Evolutionary conservation across 1,140 invertebrate genomes (phyloP), one percentile per base, ranked within the genome.

Genomic region (Macrotrachela quadricornifera): DNA sequence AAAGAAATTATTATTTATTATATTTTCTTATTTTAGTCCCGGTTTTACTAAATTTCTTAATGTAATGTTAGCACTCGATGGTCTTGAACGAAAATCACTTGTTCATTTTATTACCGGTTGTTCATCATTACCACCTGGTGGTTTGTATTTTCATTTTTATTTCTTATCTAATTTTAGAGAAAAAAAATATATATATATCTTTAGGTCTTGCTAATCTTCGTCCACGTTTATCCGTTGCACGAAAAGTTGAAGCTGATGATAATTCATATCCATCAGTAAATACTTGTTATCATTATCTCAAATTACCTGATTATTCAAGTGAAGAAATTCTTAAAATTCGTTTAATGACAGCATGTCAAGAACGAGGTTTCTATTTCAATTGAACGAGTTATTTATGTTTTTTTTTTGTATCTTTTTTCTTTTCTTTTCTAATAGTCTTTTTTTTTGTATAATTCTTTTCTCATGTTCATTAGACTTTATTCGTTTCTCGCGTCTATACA

Each of bases 301-400:
- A 97, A 74, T 75, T 99, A 63, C 94, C 94, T 12, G 91, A 97
- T 63, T 99, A 99, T 71, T 87, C 88, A 15, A 84, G 83, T 37
- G 88, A 95, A 72, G 85, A 91, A 60, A 82, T 95, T 59, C 76
- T 97, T 54, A 78, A 83, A 57, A 83, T 94, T 65, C 77, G 86
- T 62, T 77, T 99, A 50, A 75, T 97, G 57, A 86, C 86, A 43
- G 92, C 92, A 50, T 96, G 88, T 42, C 79, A 82, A 65, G 91
- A 97, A 69, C 90, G 91, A 73, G 92, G 91, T 66, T 99, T 99
- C 76, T 88, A 97, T 74, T 79, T 97, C 58, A 97, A 97, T 75
- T 99, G 21, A 30, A 4, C 21, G 21, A 30, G 21, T 8, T 30
- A 30, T 30, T 30, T 30, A 2, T 4, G 21, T 30, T 30, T 8